Percentiles rank a stretch among this genome's conserved stretches.
Conservation (phyloP, 2,888 invertebrate genomes). For the Pandemis heparana region DNA sequence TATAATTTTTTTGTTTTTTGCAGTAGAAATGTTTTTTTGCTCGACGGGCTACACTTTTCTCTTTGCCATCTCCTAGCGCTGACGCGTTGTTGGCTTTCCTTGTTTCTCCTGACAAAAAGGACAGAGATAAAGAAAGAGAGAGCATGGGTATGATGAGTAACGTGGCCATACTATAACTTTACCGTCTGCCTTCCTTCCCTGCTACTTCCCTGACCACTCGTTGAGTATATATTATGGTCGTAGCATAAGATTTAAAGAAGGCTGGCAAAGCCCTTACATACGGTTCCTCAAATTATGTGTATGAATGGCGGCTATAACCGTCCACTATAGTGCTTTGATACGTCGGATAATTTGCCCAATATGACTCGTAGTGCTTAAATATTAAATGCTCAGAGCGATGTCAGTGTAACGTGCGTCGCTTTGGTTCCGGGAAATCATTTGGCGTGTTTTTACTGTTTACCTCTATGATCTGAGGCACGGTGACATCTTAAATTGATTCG, state of each 20-base stretch:
- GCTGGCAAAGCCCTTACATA: neutral
- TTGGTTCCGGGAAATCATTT: neutral
- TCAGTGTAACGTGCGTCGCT: neutral
- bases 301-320: neutral
- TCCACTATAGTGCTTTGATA: neutral
- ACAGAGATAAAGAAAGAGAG: too few relatives aligned
- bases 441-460: neutral
- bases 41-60: neutral
- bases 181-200: too few relatives aligned
- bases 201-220: too few relatives aligned
- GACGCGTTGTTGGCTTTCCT: too few relatives aligned
- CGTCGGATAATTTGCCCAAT: neutral
- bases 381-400: neutral
- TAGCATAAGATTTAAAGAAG: neutral
- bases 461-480: neutral
- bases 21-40: neutral
- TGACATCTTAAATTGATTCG: slow-evolving; percentile 1
- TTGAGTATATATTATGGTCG: too few relatives aligned
- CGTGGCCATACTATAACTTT: too few relatives aligned
- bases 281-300: neutral
- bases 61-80: too few relatives aligned
- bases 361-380: neutral
- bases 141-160: too few relatives aligned
- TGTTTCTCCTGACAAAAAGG: too few relatives aligned
- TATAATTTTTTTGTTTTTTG: neutral